phyloP scores from a whole-genome alignment of 2,113 vertebrate species.

The Emydura subglobosa region DNA sequence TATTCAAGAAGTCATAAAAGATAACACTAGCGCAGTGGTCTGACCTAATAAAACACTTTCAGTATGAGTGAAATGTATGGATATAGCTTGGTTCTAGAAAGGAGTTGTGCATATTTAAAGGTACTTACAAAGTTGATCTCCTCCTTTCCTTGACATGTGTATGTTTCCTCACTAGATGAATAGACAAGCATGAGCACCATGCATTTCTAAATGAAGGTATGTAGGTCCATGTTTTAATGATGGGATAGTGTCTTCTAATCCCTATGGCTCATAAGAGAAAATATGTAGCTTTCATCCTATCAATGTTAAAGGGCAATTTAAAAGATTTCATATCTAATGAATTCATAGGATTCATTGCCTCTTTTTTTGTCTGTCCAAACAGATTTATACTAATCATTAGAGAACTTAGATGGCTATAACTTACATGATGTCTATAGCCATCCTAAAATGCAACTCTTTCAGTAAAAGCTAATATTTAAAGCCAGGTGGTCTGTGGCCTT shows the following conservation, averaged over 20 bases:
- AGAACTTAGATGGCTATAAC: slow-evolving; percentile 7
- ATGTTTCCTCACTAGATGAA: slow-evolving; percentile 31
- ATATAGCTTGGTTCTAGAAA: slow-evolving; percentile 48
- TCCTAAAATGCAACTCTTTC: background rate
- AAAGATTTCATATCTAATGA: slow-evolving; percentile 43
- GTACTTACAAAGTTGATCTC: slow-evolving; percentile 60
- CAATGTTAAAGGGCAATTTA: background rate
- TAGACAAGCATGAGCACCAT: slow-evolving; percentile 29
- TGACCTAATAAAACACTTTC: slow-evolving; percentile 56
- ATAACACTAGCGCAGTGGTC: slow-evolving; percentile 50
- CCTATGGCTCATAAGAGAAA: slow-evolving; percentile 51
- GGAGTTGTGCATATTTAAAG: slow-evolving; percentile 58
- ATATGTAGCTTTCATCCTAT: slow-evolving; percentile 23
- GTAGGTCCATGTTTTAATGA: background rate
- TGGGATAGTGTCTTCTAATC: slow-evolving; percentile 18
- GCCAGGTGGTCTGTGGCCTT: background rate
- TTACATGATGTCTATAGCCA: slow-evolving; percentile 26
- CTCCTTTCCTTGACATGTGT: slow-evolving; percentile 55
- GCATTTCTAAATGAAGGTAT: slow-evolving; percentile 53
- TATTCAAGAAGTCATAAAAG: slow-evolving; percentile 67
- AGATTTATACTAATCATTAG: background rate
- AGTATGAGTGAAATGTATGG: slow-evolving; percentile 52
- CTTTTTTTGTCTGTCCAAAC: background rate
- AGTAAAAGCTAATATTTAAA: background rate
- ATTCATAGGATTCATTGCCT: slow-evolving; percentile 53